These are phyloP conservation scores for Cirrhinus mrigala DNA, from an alignment of 2,797 vertebrate genomes.

Conservation along the genomic window DNA sequence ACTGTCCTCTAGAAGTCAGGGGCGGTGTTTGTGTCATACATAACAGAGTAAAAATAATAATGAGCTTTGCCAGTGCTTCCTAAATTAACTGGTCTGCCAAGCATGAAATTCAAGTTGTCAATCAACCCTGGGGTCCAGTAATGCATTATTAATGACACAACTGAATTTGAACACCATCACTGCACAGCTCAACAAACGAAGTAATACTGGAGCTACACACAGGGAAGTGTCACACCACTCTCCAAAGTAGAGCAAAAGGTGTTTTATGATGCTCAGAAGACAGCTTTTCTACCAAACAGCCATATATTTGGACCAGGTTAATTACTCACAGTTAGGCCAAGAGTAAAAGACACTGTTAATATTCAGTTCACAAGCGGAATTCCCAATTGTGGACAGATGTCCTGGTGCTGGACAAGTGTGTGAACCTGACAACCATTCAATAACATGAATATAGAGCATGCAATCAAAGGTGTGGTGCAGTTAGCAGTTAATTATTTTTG, in stretches of 20 bases:
- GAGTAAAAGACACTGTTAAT: constrained; percentile 4
- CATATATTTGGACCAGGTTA: neutral
- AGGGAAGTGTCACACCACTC: neutral
- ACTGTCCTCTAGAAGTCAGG: constrained; percentile 10
- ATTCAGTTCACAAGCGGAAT: constrained; percentile 4
- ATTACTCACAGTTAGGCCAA: neutral
- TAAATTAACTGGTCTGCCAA: constrained; percentile 71
- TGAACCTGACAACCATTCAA: constrained; percentile 14
- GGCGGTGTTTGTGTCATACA: neutral
- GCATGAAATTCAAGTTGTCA: constrained; percentile 78
- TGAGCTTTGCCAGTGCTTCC: constrained; percentile 2
- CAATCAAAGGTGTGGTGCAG: neutral
- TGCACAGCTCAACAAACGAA: neutral
- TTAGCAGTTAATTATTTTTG: neutral
- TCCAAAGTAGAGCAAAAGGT: neutral
- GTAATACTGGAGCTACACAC: neutral
- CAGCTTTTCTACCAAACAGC: neutral
- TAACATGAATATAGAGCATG: neutral
- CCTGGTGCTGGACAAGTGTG: neutral
- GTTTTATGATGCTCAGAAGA: neutral
- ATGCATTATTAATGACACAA: constrained; percentile 68
- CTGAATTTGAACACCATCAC: neutral
- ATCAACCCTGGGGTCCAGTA: constrained; percentile 72
- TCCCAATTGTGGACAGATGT: neutral
- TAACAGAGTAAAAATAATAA: constrained; percentile 29